phyloP scores from a whole-genome alignment of 2,888 invertebrate species.

The Epinotia brunnichana region DNA sequence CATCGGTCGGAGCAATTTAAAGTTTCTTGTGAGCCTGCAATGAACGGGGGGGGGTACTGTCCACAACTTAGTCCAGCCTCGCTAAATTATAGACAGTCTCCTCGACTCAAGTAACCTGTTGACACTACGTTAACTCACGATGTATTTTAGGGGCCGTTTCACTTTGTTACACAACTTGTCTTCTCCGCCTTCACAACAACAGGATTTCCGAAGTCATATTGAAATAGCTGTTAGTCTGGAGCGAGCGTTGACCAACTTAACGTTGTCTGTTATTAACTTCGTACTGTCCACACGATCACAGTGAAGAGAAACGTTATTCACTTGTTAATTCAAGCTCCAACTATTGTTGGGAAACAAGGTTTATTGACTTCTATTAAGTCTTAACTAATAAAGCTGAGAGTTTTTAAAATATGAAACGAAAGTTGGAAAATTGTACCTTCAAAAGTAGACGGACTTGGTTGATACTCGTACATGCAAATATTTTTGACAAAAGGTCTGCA shows the following conservation, averaged over 20 bases:
- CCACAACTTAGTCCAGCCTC: constrained; percentile 69
- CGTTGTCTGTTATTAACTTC: constrained; percentile 40
- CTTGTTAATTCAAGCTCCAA: constrained; percentile 7
- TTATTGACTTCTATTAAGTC: not conserved
- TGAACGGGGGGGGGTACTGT: constrained; percentile 70
- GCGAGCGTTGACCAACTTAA: constrained; percentile 37
- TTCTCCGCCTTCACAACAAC: constrained; percentile 49
- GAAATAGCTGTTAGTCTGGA: constrained; percentile 51
- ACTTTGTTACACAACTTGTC: constrained; percentile 65
- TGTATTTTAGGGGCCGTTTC: constrained; percentile 67
- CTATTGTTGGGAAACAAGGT: not conserved
- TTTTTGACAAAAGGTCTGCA: constrained; percentile 59
- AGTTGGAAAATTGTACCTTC: not conserved
- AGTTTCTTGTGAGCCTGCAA: constrained; percentile 74
- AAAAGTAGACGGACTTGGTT: constrained; percentile 43
- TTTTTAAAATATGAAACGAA: constrained; percentile 9
- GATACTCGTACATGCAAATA: constrained; percentile 63
- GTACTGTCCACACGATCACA: constrained; percentile 23
- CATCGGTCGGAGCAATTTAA: constrained; percentile 73
- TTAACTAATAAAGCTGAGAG: not conserved
- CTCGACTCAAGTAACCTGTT: constrained; percentile 81
- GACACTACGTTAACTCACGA: constrained; percentile 70
- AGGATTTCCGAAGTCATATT: constrained; percentile 54
- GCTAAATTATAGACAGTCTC: constrained; percentile 79
- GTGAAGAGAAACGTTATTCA: constrained; percentile 28